These are phyloP conservation scores for Periophthalmus magnuspinnatus DNA, from an alignment of 2,797 vertebrate species.

Conservation along the genomic window DNA sequence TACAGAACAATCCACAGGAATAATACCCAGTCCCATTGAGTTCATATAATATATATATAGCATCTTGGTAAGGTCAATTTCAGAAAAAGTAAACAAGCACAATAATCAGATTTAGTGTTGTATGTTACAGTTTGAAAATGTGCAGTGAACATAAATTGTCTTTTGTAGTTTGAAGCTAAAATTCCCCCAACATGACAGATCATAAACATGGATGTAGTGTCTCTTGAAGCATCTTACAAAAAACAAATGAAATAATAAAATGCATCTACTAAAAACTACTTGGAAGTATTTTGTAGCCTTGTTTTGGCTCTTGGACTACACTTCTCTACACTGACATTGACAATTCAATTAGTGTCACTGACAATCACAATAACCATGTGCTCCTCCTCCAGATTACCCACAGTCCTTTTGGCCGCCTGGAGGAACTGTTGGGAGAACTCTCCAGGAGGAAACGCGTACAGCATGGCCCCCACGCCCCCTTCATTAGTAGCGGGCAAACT, in stretches of 20 bases:
- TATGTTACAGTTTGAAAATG: constrained; percentile 31
- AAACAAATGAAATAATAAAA: constrained; percentile 35
- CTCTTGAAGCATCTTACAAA: constrained; percentile 20
- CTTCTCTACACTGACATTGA: constrained; percentile 4
- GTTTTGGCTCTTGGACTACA: neutral
- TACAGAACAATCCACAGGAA: constrained; percentile 53
- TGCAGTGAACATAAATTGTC: constrained; percentile 12
- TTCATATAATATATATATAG: constrained; percentile 16
- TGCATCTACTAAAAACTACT: constrained; percentile 29
- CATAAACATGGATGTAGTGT: constrained; percentile 33
- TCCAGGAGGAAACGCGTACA: constrained; percentile 97
- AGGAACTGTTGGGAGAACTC: constrained; percentile 97
- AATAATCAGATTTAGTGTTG: constrained; percentile 45
- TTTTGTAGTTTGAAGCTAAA: constrained; percentile 10
- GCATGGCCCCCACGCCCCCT: constrained; percentile 88
- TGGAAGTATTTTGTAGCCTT: constrained; percentile 16
- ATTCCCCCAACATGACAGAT: neutral
- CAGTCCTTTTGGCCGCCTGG: constrained; percentile 88
- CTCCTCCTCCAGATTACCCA: constrained; percentile 93
- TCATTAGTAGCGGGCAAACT: constrained; percentile 90
- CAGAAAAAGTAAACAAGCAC: constrained; percentile 36
- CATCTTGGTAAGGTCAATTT: constrained; percentile 20
- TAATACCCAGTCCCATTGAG: constrained; percentile 6
- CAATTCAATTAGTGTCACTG: constrained; percentile 80
- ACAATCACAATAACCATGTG: constrained; percentile 97